Conservation (phyloP, 2,113 vertebrate species). For the Andinoacara biseriatus region DNA sequence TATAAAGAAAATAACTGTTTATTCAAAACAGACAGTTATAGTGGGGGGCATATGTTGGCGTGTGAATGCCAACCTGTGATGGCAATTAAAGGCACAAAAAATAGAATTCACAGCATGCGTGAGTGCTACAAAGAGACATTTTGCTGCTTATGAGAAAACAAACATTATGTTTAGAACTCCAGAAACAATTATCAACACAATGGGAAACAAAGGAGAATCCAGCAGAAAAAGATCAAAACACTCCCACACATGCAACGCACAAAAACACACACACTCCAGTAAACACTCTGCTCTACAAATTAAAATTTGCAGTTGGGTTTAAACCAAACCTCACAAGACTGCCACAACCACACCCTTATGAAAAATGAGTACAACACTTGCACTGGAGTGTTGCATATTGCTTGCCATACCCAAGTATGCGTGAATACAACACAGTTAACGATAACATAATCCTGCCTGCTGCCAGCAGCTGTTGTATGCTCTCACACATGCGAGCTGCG, state of each 20-base stretch:
- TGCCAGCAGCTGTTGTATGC: conserved; percentile 68
- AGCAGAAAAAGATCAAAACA: conserved; percentile 54
- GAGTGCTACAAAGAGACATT: conserved; percentile 22
- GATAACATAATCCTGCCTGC: conserved; percentile 58
- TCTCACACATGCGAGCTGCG: conserved; percentile 56
- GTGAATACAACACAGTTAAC: conserved; percentile 60
- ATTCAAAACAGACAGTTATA: conserved; percentile 28
- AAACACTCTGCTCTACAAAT: conserved; percentile 49
- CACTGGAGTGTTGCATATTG: conserved; percentile 46
- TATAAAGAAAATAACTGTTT: conserved; percentile 42
- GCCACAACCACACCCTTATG: conserved; percentile 73
- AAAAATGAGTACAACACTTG: conserved; percentile 70
- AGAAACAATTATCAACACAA: conserved; percentile 66
- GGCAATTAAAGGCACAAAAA: conserved; percentile 58
- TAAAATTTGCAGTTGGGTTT: conserved; percentile 60
- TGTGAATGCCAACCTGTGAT: conserved; percentile 34
- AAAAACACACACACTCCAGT: conserved; percentile 18
- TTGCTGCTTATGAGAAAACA: conserved; percentile 32
- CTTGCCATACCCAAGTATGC: conserved; percentile 45
- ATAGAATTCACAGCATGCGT: not conserved
- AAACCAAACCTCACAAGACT: conserved; percentile 63
- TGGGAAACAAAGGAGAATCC: conserved; percentile 43
- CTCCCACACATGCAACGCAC: conserved; percentile 48
- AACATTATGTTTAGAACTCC: conserved; percentile 34
- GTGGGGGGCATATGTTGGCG: conserved; percentile 6